Evolutionary conservation across 2,113 vertebrate species (phyloP), one percentile per base, ranked within the genome.

Genomic region (Pseudonaja textilis): DNA sequence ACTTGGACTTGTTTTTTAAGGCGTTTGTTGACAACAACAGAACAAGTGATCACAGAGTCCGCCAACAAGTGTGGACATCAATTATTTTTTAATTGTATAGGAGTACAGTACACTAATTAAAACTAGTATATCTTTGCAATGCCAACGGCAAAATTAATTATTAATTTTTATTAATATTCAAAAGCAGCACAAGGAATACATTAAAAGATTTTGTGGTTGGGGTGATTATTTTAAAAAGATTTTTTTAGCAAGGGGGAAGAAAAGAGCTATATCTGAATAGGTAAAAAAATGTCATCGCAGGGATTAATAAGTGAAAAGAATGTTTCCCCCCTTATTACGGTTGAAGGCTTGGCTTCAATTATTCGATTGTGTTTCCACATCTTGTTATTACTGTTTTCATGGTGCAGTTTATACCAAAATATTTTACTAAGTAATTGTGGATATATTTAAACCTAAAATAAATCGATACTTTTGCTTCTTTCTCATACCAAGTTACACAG

Each of bases 161-260:
- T 99, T 99, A 98, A 99, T 99, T 99, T 99, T 99, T 99, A 99
- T 99, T 99, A 99, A 99, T 99, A 99, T 99, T 99, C 98, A 99
- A 98, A 99, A 99, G 99, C 99, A 99, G 98, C 98, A 97, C 98
- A 98, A 99, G 98, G 99, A 99, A 99, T 99, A 98, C 99, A 99
- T 99, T 99, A 99, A 98, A 98, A 97, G 98, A 99, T 99, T 99
- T 98, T 98, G 98, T 98, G 98, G 98, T 98, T 98, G 98, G 98
- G 98, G 98, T 98, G 98, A 99, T 52, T 97, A 97, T 97, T 97
- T 97, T 97, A 97, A 97, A 98, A 98, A 97, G 26, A 64, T 64
- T 34, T 98, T 98, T 98, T 81, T 96, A 97, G 96, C 93, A 96
- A 96, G 96, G 96, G 95, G 92, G 94, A 94, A 95, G 95, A 96